Base-by-base conservation (phyloP, 2,113 vertebrate genomes). In the Coptodon rendalli region DNA sequence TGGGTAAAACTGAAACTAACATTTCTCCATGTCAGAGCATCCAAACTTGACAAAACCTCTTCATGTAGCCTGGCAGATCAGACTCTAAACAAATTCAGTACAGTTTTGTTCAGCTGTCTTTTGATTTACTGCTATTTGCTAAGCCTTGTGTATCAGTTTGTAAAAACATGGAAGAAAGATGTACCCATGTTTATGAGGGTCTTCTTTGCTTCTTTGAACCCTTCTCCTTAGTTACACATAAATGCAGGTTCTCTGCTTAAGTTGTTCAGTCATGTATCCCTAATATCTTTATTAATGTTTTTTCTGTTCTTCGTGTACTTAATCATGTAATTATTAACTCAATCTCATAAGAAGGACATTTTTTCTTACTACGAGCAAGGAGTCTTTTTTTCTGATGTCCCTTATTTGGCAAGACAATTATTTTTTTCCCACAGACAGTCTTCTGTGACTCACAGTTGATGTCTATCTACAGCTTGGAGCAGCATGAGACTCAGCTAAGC, bases 21-120 rank as follows among this genome's bases (percentile, higher is more conserved):
- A 48, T 76, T 76, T 76, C 71, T 76, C 71, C 9, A 76, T 29
- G 22, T 76, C 24, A 76, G 40, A 29, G 14, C 71, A 76, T 76
- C 43, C 24, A 10, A 29, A 45, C 13, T 76, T 29, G 71, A 48
- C 24, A 29, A 17, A 48, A 27, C 40, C 24, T 16, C 22, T 73
- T 45, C 22, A 27, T 27, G 22, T 10, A 27, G 3, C 22, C 9
- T 29, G 24, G 68, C 13, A 17, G 40, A 45, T 17, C 27, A 48
- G 16, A 24, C 0, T 76, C 43, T 76, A 48, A 50, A 31, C 24
- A 17, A 29, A 19, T 50, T 31, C 24, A 50, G 71, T 2, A 0
- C 16, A 29, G 40, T 29, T 29, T 29, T 29, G 24, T 73, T 71
- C 19, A 68, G 6, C 36, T 40, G 6, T 40, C 36, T 68, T 40